Base-by-base conservation (phyloP, 92 coral and sea anemone genomes). In the Montipora capitata region DNA sequence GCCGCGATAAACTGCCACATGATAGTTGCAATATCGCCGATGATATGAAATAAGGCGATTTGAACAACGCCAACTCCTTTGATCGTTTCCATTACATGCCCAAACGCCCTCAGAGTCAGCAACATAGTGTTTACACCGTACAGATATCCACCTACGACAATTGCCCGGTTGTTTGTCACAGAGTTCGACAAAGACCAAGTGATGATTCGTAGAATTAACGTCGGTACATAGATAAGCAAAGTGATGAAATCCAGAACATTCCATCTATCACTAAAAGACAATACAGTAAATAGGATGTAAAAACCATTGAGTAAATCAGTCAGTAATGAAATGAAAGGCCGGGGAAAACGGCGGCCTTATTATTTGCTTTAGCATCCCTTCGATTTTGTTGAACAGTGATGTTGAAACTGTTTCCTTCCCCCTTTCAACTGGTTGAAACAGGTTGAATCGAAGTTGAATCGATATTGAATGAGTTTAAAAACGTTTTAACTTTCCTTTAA, bases 61-160 rank as follows among this genome's bases (percentile, higher is more conserved):
- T 94, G 96, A 44, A 94, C 85, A 7, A 82, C 54, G 5, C 96
- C 96, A 9, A 79, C 41, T 13, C 74, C 83, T 72, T 38, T 40
- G 2, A 39, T 82, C 5, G 77, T 49, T 66, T 94, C 96, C 85
- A 91, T 85, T 40, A 91, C 78, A 40, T 94, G 93, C 43, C 96
- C 96, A 81, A 91, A 94, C 8, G 91, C 87, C 20, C 96, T 65
- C 14, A 94, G 89, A 6, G 96, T 94, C 2, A 94, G 78, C 4
- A 94, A 40, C 78, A 94, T 90, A 16, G 96, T 79, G 17, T 88
- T 91, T 74, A 94, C n/a, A 51, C 93, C 95, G 59, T 94, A 94
- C 3, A 94, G 72, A 56, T 85, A 91, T 5, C 88, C 91, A 7
- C 93, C 78, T 12, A 85, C 76, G 44, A 74, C 94, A 16, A 94